Evolutionary conservation across 2,888 invertebrate species (phyloP), one percentile per base, ranked within the genome.

Genomic region (Cepaea hortensis): DNA sequence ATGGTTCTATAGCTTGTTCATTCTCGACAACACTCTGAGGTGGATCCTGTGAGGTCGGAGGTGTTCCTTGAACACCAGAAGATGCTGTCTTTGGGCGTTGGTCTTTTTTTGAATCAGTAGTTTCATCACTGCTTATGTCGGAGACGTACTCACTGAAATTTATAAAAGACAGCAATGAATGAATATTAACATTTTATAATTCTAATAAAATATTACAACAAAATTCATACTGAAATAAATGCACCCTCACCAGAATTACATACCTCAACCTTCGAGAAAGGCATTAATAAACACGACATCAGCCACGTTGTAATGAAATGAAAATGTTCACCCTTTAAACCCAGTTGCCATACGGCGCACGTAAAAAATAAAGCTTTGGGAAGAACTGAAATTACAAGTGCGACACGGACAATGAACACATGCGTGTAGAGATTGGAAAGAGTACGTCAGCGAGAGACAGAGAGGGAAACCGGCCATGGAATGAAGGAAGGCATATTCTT

Each of bases 101-200:
- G 48, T 50, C 23, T 72, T 81, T 48, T 72, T 73, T 73, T 7
- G 76, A 62, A 46, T 81, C 72, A 20, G 48, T 81, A 76, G 76
- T 81, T 75, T 83, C 77, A n/a, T 88, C 84, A 75, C 80, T 87
- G 79, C 86, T 86, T 48, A 86, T 86, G 50, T 86, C 86, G 4
- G 86, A 86, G 50, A 86, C 75, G 23, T 86, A 83, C 11, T 86
- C 86, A 72, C 86, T 86, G 86, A 46, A 82, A 82, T 35, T 7
- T 9, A 48, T n/a, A 20, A 35, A 50, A 70, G 48, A 46, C 13
- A 82, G 3, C 18, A 61, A 68, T 35, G 23, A 35, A 68, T 23
- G 35, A 68, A 9, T 72, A 20, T 55, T 3, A 61, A 4, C 20
- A 62, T 18, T 35, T 55, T 80, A 9, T 15, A 4, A 68, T 20